Conservation (phyloP, 2,888 invertebrate genomes). For the Torymus texanus region DNA sequence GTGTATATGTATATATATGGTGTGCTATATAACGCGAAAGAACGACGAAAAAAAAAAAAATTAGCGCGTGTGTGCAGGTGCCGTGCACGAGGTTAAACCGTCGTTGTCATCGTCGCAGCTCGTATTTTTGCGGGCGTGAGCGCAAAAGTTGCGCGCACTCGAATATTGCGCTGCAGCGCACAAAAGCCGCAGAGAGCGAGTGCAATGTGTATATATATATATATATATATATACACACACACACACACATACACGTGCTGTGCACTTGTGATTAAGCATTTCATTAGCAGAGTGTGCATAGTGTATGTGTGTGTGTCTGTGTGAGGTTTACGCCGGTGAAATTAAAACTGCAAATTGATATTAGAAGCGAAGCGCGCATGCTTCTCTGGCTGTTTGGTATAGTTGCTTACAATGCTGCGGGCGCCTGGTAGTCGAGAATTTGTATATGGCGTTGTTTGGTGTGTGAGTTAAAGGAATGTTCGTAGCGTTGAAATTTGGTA, state of each 20-base stretch:
- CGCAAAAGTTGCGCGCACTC: not conserved
- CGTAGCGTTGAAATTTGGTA: too few species aligned
- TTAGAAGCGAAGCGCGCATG: not conserved
- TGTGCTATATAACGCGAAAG: not conserved
- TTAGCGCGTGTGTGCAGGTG: conserved; percentile 22
- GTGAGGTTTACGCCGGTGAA: not conserved
- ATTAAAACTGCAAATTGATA: conserved; percentile 34
- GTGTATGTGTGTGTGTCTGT: too few species aligned
- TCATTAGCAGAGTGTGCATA: conserved; percentile 10
- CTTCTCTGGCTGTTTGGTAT: too few species aligned
- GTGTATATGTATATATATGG: too few species aligned
- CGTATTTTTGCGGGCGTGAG: conserved; percentile 34
- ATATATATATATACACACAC: too few species aligned
- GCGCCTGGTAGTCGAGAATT: too few species aligned
- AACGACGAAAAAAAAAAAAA: not conserved
- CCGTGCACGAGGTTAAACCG: conserved; percentile 7
- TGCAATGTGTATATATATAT: too few species aligned
- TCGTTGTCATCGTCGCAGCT: conserved; percentile 40
- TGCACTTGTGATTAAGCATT: conserved; percentile 24
- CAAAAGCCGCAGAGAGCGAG: conserved; percentile 1
- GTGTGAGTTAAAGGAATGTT: too few species aligned
- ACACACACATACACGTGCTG: too few species aligned
- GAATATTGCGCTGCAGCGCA: not conserved
- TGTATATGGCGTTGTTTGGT: too few species aligned
- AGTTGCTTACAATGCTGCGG: not conserved